Evolutionary conservation across 1,140 invertebrate genomes (phyloP), one percentile per base, ranked within the genome.

Genomic region (Heliothis virescens): DNA sequence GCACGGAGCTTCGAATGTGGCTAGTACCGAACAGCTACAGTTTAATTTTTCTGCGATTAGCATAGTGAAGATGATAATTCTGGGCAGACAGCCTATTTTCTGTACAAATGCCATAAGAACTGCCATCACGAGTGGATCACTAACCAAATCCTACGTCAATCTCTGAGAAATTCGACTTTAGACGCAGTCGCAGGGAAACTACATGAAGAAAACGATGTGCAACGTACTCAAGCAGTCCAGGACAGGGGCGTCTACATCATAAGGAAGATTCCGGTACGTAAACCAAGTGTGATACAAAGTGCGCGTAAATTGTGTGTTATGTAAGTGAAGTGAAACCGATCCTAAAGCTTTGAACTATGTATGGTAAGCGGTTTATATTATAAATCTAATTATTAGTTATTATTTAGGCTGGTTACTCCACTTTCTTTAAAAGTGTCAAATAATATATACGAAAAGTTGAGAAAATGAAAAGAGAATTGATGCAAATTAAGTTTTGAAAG

Each of bases 1-100:
- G n/a, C n/a, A 41, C 34, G 60, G 60, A 63, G 29, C 60, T 41
- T n/a, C 60, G 0, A 63, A 63, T 59, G 55, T 59, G 55, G 55
- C 55, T 59, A 59, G n/a, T 34, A 34, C 34, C 34, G 34, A 2
- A 34, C 34, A 34, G 34, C 34, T 34, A 34, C 34, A 34, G 34
- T 34, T 60, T 60, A 18, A 60, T 12, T 0, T 60, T 29, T 60
- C 10, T 60, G 10, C 57, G 16, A 60, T 60, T 2, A 60, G 57
- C 57, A 34, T 34, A 60, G 10, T 60, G 21, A 18, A 18, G 53
- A 18, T 55, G n/a, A 18, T 55, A 3, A 55, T 55, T 18, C 10
- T 55, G 53, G 53, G n/a, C 26, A 12, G 21, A 18, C 26, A 60
- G 57, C 26, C 21, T 60, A 60, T 29, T 60, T 60, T 26, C 21